Evolutionary conservation across 2,888 invertebrate genomes (phyloP).

Genomic region (Heteromurus nitidus): DNA sequence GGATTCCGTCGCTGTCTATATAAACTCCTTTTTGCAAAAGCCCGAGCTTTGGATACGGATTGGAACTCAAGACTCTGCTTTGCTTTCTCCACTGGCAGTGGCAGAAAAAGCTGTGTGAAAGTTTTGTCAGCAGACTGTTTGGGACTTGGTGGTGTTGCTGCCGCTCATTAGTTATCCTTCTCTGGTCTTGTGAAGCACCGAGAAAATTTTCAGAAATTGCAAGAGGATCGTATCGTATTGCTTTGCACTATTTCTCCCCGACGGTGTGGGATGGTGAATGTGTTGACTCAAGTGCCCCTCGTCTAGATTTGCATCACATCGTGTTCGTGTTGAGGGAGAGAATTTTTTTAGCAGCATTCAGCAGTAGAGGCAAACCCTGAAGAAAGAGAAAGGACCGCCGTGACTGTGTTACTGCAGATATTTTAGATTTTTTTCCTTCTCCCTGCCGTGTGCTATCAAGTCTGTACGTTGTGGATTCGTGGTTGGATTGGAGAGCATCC

Average conservation of each 20-base stretch:
- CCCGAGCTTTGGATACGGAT: not conserved
- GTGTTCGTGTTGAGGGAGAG: too few relatives aligned
- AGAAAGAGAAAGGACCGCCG: not conserved
- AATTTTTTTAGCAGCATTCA: too few relatives aligned
- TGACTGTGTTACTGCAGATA: conserved; percentile 23
- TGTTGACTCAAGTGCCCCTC: too few relatives aligned
- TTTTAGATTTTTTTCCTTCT: conserved; percentile 12
- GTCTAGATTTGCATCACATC: too few relatives aligned
- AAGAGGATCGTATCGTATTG: too few relatives aligned
- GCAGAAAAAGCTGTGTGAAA: not conserved
- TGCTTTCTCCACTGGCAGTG: not conserved
- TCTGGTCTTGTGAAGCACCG: not conserved
- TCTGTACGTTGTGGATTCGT: conserved; percentile 17
- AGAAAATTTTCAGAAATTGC: too few relatives aligned
- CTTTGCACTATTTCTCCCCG: too few relatives aligned
- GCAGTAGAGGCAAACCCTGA: not conserved
- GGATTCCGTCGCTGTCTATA: conserved; percentile 31
- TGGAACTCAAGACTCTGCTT: too few relatives aligned
- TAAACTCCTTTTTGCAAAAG: not conserved
- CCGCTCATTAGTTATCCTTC: not conserved
- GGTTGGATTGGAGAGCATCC: not conserved
- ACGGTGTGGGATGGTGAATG: too few relatives aligned
- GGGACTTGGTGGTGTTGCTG: conserved; percentile 8
- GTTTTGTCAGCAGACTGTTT: not conserved
- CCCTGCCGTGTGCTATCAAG: conserved; percentile 32